Evolutionary conservation across 1,140 invertebrate genomes (phyloP).

Genomic region (Aphelinus certus): DNA sequence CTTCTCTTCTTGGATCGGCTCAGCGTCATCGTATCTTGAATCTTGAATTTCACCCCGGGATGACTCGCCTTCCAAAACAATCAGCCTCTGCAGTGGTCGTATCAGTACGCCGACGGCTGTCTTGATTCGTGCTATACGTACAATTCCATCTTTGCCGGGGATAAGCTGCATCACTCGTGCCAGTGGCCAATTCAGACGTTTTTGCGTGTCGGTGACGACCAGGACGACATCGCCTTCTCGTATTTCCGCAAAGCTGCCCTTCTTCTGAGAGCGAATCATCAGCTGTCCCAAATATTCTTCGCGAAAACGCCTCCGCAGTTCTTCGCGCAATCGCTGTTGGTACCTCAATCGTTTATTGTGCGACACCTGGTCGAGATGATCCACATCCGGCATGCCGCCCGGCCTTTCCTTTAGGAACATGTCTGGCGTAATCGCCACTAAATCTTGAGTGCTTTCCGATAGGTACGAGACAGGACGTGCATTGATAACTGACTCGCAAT

Average conservation of each 20-base stretch:
- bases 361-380: slow-evolving; percentile 29
- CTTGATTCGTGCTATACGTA: slow-evolving; percentile 44
- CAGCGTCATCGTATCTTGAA: too few species aligned
- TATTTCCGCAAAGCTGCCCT: not conserved
- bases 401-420: slow-evolving; percentile 50
- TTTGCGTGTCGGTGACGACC: slow-evolving; percentile 42
- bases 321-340: slow-evolving; percentile 27
- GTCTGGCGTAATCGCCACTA: slow-evolving; percentile 37
- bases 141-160: slow-evolving; percentile 46
- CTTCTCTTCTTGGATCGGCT: too few species aligned
- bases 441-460: slow-evolving; percentile 42
- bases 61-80: not conserved
- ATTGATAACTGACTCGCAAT: slow-evolving; percentile 51
- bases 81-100: slow-evolving; percentile 37
- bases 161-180: slow-evolving; percentile 44
- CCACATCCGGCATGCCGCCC: slow-evolving; percentile 43
- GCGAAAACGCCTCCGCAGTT: slow-evolving; percentile 43
- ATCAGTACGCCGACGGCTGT: slow-evolving; percentile 38
- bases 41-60: too few species aligned
- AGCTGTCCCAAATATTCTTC: slow-evolving; percentile 44
- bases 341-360: slow-evolving; percentile 23
- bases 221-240: slow-evolving; percentile 44
- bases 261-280: not conserved
- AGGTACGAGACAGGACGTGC: slow-evolving; percentile 52
- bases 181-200: slow-evolving; percentile 49